phyloP scores from a whole-genome alignment of 2,888 invertebrate species.

The Drosophila falleni region DNA sequence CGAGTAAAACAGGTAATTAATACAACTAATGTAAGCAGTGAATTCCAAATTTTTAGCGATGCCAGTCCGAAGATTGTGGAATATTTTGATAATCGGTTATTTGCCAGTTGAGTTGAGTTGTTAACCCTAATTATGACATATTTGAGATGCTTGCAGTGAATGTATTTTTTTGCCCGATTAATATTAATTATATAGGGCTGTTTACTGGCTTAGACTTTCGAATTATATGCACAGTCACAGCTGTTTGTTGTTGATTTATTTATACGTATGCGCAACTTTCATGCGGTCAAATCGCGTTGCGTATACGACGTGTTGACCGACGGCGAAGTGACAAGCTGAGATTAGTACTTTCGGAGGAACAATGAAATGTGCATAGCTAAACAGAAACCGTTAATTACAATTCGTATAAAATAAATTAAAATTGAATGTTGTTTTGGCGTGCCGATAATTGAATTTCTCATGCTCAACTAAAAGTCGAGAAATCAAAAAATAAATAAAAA shows the following conservation, averaged over 20 bases:
- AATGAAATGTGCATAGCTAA: constrained; percentile 65
- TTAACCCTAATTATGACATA: constrained; percentile 52
- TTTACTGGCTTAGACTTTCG: constrained; percentile 28
- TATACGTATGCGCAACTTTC: constrained; percentile 44
- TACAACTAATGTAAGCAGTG: constrained; percentile 12
- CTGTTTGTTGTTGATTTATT: constrained; percentile 25
- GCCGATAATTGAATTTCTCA: constrained; percentile 56
- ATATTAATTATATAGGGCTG: constrained; percentile 27
- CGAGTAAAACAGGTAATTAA: constrained; percentile 29
- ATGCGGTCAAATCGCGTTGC: constrained; percentile 47
- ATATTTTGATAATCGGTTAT: background rate
- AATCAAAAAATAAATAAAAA: background rate
- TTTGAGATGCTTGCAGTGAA: constrained; percentile 44
- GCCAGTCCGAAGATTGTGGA: constrained; percentile 12
- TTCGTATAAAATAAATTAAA: constrained; percentile 51
- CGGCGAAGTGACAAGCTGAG: constrained; percentile 7
- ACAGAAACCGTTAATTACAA: constrained; percentile 47
- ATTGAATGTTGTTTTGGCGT: constrained; percentile 50
- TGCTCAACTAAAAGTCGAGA: constrained; percentile 10
- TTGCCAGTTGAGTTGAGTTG: constrained; percentile 31
- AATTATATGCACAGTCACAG: constrained; percentile 29
- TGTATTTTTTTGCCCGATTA: constrained; percentile 12
- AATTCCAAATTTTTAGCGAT: constrained; percentile 10
- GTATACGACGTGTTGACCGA: constrained; percentile 56
- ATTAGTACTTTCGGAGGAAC: constrained; percentile 42